Percentiles rank a stretch among this genome's conserved stretches.
phyloP scores from a whole-genome alignment of 2,797 vertebrate species.

The Typhlichthys subterraneus region DNA sequence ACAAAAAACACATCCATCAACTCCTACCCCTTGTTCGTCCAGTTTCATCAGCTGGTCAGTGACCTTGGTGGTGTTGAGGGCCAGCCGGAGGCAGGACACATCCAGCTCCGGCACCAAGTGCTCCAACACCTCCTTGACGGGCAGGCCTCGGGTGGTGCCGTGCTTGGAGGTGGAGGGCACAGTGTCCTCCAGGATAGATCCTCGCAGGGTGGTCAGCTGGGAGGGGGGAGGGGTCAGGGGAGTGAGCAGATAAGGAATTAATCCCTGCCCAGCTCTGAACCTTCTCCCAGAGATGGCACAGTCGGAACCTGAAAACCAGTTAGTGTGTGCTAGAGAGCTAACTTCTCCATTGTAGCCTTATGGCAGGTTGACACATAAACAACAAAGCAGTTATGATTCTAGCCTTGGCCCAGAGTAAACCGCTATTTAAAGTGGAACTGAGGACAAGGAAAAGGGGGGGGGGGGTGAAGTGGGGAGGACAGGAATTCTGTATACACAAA shows the following conservation, averaged over 20 bases:
- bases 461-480: slow-evolving; percentile 19
- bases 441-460: slow-evolving; percentile 30
- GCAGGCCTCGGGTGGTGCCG: slow-evolving; percentile 88
- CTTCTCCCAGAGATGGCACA: slow-evolving; percentile 29
- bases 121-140: slow-evolving; percentile 93
- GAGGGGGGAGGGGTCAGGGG: slow-evolving; percentile 19
- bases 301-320: not conserved
- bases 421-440: slow-evolving; percentile 14
- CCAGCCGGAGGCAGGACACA: slow-evolving; percentile 89
- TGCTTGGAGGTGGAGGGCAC: slow-evolving; percentile 95
- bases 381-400: slow-evolving; percentile 36
- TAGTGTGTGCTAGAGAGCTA: slow-evolving; percentile 15
- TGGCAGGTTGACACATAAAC: slow-evolving; percentile 26
- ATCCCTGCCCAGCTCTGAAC: slow-evolving; percentile 44
- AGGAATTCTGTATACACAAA: slow-evolving; percentile 51
- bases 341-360: slow-evolving; percentile 14
- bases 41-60: slow-evolving; percentile 97
- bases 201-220: slow-evolving; percentile 91
- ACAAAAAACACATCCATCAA: too few species aligned
- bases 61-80: slow-evolving; percentile 95
- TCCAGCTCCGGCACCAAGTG: slow-evolving; percentile 91
- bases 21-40: slow-evolving; percentile 92
- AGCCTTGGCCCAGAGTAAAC: slow-evolving; percentile 25
- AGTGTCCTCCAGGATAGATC: slow-evolving; percentile 90
- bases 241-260: slow-evolving; percentile 36